Conservation (phyloP, 2,113 vertebrate species). For the Chauna torquata region DNA sequence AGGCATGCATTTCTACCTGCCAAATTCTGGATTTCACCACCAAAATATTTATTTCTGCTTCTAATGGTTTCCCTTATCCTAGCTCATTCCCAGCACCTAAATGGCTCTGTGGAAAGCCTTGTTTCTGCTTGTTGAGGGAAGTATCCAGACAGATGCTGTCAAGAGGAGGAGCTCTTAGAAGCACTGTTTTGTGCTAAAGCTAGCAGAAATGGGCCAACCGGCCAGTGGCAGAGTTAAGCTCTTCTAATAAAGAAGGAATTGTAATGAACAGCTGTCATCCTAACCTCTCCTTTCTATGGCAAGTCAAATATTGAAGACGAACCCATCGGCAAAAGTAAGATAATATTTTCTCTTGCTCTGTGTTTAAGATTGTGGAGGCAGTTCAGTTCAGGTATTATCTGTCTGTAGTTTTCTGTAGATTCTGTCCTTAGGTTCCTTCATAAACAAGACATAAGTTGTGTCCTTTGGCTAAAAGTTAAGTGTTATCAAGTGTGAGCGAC, state of each 20-base stretch:
- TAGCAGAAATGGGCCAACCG: conserved; percentile 51
- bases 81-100: neutral
- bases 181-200: conserved; percentile 25
- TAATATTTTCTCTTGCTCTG: conserved; percentile 3
- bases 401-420: neutral
- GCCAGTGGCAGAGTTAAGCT: conserved; percentile 61
- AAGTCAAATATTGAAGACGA: conserved; percentile 35
- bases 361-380: neutral
- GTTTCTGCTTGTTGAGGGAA: conserved; percentile 55
- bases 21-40: neutral
- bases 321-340: conserved; percentile 50
- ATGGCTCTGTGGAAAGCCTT: conserved; percentile 33
- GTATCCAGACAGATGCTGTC: conserved; percentile 73
- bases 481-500: neutral
- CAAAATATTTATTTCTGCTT: neutral
- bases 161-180: conserved; percentile 66
- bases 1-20: neutral
- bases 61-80: neutral
- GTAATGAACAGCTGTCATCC: conserved; percentile 49
- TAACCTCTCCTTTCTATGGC: neutral
- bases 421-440: neutral
- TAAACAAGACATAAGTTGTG: neutral
- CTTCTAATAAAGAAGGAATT: conserved; percentile 42
- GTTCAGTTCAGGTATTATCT: neutral
- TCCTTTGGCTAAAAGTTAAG: conserved; percentile 4